phyloP scores from a whole-genome alignment of 1,140 invertebrate species.

The Brachionus manjavacas region DNA sequence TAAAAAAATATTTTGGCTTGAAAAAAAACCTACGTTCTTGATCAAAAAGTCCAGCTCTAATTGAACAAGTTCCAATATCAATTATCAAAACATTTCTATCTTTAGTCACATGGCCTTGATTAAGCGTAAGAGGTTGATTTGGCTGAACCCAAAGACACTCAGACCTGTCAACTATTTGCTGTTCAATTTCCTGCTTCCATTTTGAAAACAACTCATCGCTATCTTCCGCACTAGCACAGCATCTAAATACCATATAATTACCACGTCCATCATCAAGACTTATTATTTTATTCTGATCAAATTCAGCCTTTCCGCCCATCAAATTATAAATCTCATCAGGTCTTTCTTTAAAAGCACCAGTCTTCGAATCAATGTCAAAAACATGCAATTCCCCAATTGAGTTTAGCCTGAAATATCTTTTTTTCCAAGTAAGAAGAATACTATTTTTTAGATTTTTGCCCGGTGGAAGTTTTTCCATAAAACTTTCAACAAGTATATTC shows the following conservation, averaged over 20 bases:
- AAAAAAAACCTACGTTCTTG: not conserved
- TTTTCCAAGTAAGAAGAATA: conserved; percentile 2
- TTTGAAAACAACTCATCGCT: not conserved
- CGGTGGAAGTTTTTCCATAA: conserved; percentile 19
- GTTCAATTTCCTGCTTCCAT: conserved; percentile 14
- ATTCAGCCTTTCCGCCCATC: conserved; percentile 20
- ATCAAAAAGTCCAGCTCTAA: conserved; percentile 24
- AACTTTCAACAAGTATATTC: not conserved
- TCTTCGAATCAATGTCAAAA: not conserved
- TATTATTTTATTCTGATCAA: conserved; percentile 13
- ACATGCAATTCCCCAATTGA: conserved; percentile 28
- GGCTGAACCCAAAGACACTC: not conserved
- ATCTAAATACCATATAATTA: not conserved
- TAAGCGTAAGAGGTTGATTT: not conserved
- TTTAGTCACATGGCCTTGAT: not conserved
- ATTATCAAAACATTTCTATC: conserved; percentile 16
- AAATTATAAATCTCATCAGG: conserved; percentile 30
- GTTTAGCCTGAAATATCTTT: not conserved
- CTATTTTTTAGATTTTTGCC: conserved; percentile 32
- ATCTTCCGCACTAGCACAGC: not conserved
- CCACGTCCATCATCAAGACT: not conserved
- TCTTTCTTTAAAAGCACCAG: not conserved
- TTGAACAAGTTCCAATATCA: conserved; percentile 32
- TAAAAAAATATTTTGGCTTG: not conserved
- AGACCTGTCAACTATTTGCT: not conserved